Conservation (phyloP, 2,888 invertebrate species). For the Odontocolon sp. region DNA sequence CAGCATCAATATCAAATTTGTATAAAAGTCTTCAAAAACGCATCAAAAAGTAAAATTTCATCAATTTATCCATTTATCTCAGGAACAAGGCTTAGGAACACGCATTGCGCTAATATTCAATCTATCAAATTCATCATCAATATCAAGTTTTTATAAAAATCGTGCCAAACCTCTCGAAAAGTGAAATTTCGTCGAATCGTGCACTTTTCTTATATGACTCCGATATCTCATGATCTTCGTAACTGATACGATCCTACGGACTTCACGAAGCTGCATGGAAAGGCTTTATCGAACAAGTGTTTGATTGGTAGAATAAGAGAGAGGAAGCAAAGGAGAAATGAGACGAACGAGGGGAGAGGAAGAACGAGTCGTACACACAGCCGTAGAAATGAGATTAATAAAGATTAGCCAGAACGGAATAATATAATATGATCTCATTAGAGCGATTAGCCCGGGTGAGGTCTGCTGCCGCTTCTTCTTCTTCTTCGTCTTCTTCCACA, state of each 20-base stretch:
- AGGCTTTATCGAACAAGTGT: neutral
- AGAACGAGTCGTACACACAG: slow-evolving; percentile 56
- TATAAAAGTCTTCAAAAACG: too few relatives aligned
- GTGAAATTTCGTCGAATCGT: too few relatives aligned
- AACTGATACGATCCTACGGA: neutral
- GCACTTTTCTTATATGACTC: too few relatives aligned
- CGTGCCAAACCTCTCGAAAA: too few relatives aligned
- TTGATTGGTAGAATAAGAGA: neutral
- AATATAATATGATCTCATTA: slow-evolving; percentile 80
- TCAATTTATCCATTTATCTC: too few relatives aligned
- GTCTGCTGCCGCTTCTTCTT: slow-evolving; percentile 46
- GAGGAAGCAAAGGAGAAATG: slow-evolving; percentile 3
- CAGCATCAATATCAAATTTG: too few relatives aligned
- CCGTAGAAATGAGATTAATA: slow-evolving; percentile 78
- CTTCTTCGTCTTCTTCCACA: slow-evolving; percentile 58
- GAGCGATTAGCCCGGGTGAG: slow-evolving; percentile 77
- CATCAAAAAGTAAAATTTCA: too few relatives aligned
- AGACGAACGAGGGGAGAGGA: neutral
- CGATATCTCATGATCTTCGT: too few relatives aligned
- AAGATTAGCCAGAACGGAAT: slow-evolving; percentile 79
- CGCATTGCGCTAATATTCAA: too few relatives aligned
- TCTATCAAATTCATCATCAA: too few relatives aligned
- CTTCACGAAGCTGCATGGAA: neutral
- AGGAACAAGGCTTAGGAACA: too few relatives aligned
- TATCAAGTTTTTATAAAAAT: too few relatives aligned